Conservation (phyloP, 1,140 invertebrate species). For the Solenopsis invicta region DNA sequence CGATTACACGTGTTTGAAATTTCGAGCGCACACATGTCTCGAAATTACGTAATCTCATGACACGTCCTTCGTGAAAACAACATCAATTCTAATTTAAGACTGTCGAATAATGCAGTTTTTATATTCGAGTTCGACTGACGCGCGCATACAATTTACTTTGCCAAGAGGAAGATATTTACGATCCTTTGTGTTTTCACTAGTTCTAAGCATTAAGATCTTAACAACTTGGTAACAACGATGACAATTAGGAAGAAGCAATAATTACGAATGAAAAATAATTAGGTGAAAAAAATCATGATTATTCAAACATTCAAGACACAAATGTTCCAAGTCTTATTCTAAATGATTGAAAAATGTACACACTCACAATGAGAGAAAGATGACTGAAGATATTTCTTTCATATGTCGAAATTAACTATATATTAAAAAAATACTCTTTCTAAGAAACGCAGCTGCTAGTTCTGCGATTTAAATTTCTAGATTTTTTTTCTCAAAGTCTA, state of each 20-base stretch:
- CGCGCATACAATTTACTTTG: not conserved
- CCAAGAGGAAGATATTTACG: too few species aligned
- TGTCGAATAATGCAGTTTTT: not conserved
- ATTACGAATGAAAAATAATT: not conserved
- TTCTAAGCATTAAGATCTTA: not conserved
- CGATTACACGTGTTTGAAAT: conserved; percentile 3
- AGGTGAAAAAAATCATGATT: not conserved
- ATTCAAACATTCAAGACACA: conserved; percentile 17
- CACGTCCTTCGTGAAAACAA: not conserved
- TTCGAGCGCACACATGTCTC: not conserved
- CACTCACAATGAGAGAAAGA: not conserved
- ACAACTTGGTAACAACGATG: not conserved
- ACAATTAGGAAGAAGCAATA: not conserved
- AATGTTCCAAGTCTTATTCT: conserved; percentile 8
- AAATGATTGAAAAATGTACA: conserved; percentile 12
- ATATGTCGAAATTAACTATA: not conserved
- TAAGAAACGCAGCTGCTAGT: not conserved
- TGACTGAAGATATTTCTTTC: not conserved
- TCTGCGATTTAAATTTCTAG: not conserved
- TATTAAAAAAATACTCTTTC: not conserved
- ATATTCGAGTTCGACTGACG: not conserved
- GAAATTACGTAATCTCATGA: conserved; percentile 21
- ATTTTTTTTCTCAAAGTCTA: not conserved
- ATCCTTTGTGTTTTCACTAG: not conserved
- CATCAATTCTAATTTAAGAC: not conserved